Base-by-base conservation (phyloP, 2,113 vertebrate species). In the Ia io region DNA sequence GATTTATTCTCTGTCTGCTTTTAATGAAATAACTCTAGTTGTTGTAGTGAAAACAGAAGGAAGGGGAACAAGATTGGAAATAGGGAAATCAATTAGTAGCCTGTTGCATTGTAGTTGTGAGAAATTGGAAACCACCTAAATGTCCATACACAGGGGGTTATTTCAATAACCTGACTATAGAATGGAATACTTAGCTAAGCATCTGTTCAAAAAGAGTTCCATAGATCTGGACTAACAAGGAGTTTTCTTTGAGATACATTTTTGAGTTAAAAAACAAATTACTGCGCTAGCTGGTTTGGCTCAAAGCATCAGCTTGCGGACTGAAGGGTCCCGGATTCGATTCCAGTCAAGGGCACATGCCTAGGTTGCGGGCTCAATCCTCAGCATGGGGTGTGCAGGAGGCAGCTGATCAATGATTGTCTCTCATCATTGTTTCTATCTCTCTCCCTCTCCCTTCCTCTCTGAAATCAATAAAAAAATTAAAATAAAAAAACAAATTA, bases 101-200 rank as follows among this genome's bases (percentile, higher is more conserved):
- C 35, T 65, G 28, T 51, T 87, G 63, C 28, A 59, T 0, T 73
- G n/a, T 44, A 74, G 71, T 80, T 80, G 76, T 90, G 35, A 90
- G n/a, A 83, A 80, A 91, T 2, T 70, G 77, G 95, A 94, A 96
- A 90, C 16, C 49, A 74, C 95, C 77, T 90, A 87, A 93, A 14
- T 53, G 67, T 96, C 80, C 70, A 10, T 71, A 82, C 47, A 12
- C 20, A 83, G n/a, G 30, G 35, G 49, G n/a, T 3, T 79, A 63
- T 79, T 90, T 93, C 49, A 94, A 73, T 61, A 87, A 84, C 67
- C 20, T 77, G 16, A 25, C 80, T 88, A 47, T 49, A 71, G 32
- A 44, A 47, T 56, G 25, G 16, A 80, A 65, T n/a, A 63, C 14
- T 70, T 77, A 80, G 59, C 14, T 76, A 85, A 76, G 67, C 59